Base-by-base conservation (phyloP, 1,140 invertebrate genomes). In the Wiebesia pumilae region DNA sequence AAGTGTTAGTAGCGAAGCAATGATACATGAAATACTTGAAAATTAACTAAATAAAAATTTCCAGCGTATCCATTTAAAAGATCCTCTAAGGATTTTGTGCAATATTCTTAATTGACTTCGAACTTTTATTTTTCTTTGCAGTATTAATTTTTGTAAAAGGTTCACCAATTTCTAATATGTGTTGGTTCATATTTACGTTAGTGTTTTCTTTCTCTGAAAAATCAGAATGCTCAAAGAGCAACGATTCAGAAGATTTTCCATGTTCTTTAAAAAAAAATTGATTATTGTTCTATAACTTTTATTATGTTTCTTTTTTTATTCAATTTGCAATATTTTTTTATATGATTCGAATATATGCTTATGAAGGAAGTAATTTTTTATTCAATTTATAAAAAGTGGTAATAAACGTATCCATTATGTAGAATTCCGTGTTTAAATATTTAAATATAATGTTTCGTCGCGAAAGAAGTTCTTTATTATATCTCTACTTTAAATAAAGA, bases 101-200 rank as follows among this genome's bases (percentile, higher is more conserved):
- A 58, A 75, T 75, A 83, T 75, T 84, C 38, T 58, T 38, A 77
- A 78, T 62, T 78, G 58, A 77, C 24, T 77, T 78, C 1, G 9
- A 67, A 7, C 2, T 40, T 77, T n/a, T 81, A 67, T 67, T 67
- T 83, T 38, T 62, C 69, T 83, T 75, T 77, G 24, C n/a, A 75
- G 51, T 77, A 62, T 40, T 82, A 83, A 77, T 83, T 75, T 83
- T 51, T 24, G 7, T 83, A 58, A 58, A 83, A 83, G 71, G 51
- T 75, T 79, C 51, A 35, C n/a, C 35, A 33, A 3, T 35, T 27
- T 62, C 30, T 69, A 69, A 80, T 58, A 40, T 81, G 38, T 81
- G 62, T 81, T 67, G 47, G 35, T 81, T 67, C 43, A 24, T 80
- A 62, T 80, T 35, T 54, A 19, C 30, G 73, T 47, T 19, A n/a